Conservation (phyloP, 1,140 invertebrate genomes). For the Saccostrea echinata region DNA sequence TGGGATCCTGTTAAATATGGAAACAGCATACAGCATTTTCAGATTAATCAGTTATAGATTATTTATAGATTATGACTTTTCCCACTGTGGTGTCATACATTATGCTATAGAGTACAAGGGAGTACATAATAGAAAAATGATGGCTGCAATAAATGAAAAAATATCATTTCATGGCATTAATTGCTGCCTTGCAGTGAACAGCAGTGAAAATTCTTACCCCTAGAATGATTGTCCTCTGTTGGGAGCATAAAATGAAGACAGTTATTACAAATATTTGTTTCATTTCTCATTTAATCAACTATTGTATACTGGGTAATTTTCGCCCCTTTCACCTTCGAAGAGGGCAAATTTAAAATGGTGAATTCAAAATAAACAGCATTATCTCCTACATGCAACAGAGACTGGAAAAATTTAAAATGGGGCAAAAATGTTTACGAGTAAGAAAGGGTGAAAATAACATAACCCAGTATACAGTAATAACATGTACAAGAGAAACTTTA, state of each 20-base stretch:
- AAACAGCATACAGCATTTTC: neutral
- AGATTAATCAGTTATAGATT: neutral
- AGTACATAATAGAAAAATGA: neutral
- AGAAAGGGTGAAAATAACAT: too few species aligned
- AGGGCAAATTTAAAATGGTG: too few species aligned
- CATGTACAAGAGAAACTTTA: too few species aligned
- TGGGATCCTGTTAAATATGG: neutral
- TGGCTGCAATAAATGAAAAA: neutral
- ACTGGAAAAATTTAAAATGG: too few species aligned
- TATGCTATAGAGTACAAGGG: neutral
- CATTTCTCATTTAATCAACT: too few species aligned
- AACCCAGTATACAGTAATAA: too few species aligned
- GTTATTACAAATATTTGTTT: neutral
- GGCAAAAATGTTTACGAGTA: too few species aligned
- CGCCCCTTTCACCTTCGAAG: too few species aligned
- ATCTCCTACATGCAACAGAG: too few species aligned
- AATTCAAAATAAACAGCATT: too few species aligned
- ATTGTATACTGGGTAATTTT: too few species aligned
- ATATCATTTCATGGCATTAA: slow-evolving; percentile 4
- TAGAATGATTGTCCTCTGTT: neutral
- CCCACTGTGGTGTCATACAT: neutral
- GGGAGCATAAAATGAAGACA: neutral
- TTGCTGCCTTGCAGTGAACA: neutral
- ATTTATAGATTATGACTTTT: neutral
- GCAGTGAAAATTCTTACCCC: neutral